Evolutionary conservation across 2,888 invertebrate genomes (phyloP).

Genomic region (Andrena dorsata): DNA sequence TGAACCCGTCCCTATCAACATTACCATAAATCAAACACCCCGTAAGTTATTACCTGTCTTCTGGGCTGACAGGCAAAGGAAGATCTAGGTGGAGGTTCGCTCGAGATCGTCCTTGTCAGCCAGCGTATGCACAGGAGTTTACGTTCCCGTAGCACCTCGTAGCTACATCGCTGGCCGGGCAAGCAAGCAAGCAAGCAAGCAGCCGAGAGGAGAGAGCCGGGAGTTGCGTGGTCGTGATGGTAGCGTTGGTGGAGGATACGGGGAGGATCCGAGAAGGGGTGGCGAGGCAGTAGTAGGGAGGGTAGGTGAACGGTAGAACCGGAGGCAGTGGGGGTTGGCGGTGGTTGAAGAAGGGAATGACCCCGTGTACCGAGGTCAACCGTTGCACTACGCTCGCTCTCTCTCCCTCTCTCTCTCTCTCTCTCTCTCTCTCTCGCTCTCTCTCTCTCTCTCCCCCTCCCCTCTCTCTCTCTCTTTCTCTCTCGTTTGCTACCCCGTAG

Average conservation of each 20-base stretch:
- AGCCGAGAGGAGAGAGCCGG: conserved; percentile 10
- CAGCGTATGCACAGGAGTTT: conserved; percentile 68
- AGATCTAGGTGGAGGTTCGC: conserved; percentile 49
- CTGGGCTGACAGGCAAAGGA: conserved; percentile 47
- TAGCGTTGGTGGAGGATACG: conserved; percentile 53
- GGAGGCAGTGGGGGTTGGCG: conserved; percentile 62
- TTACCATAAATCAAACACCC: conserved; percentile 54
- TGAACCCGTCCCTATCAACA: conserved; percentile 43
- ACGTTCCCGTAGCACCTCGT: conserved; percentile 73
- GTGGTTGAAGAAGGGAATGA: conserved; percentile 81
- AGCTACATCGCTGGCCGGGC: conserved; percentile 72
- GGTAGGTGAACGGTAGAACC: conserved; percentile 52
- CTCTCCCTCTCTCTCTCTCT: conserved; percentile 45
- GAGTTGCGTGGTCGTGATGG: conserved; percentile 69
- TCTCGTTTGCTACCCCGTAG: conserved; percentile 44
- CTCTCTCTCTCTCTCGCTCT: conserved; percentile 3
- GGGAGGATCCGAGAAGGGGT: conserved; percentile 46
- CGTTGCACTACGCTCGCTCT: conserved; percentile 76
- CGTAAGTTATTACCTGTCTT: conserved; percentile 50
- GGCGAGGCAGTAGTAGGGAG: conserved; percentile 22
- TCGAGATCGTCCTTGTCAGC: conserved; percentile 45
- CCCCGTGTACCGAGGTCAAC: conserved; percentile 81
- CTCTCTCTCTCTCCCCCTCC: conserved; percentile 20
- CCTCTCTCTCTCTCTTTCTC: conserved; percentile 6
- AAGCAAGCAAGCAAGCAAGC: conserved; percentile 33